phyloP scores from a whole-genome alignment of 1,140 invertebrate species.

The Trichonephila clavipes region DNA sequence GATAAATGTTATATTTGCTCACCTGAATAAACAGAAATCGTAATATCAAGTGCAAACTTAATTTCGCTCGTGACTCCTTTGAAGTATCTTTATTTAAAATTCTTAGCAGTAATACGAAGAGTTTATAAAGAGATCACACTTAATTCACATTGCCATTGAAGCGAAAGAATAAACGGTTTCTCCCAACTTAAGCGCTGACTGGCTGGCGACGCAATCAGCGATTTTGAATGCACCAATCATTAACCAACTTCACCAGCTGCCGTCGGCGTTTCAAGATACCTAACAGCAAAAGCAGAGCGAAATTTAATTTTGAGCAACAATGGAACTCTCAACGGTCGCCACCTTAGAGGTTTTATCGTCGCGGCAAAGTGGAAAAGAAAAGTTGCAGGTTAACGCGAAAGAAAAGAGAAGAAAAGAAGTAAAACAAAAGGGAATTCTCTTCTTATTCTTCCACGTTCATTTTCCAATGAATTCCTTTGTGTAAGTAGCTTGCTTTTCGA shows the following conservation, averaged over 20 bases:
- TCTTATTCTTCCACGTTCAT: not conserved
- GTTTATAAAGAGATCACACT: not conserved
- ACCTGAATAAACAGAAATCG: not conserved
- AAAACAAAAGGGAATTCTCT: not conserved
- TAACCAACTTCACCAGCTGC: conserved; percentile 53
- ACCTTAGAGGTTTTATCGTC: conserved; percentile 28
- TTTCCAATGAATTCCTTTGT: not conserved
- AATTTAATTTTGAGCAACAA: conserved; percentile 69
- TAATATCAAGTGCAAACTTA: not conserved
- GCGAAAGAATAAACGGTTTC: conserved; percentile 14
- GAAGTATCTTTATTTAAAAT: not conserved
- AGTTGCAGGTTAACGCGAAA: not conserved
- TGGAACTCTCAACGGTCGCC: not conserved
- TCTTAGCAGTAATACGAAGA: not conserved
- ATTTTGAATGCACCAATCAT: conserved; percentile 65
- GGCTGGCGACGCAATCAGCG: conserved; percentile 20
- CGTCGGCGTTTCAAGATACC: conserved; percentile 38
- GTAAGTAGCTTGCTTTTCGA: not conserved
- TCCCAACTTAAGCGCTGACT: conserved; percentile 26
- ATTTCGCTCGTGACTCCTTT: not conserved
- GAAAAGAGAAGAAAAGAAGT: not conserved
- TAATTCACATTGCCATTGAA: not conserved
- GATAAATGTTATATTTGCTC: not conserved
- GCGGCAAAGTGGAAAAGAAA: not conserved
- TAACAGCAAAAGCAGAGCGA: not conserved